Percentiles rank a stretch among this genome's conserved stretches.
Conservation (phyloP, 2,888 invertebrate species). For the Torymus auratus region DNA sequence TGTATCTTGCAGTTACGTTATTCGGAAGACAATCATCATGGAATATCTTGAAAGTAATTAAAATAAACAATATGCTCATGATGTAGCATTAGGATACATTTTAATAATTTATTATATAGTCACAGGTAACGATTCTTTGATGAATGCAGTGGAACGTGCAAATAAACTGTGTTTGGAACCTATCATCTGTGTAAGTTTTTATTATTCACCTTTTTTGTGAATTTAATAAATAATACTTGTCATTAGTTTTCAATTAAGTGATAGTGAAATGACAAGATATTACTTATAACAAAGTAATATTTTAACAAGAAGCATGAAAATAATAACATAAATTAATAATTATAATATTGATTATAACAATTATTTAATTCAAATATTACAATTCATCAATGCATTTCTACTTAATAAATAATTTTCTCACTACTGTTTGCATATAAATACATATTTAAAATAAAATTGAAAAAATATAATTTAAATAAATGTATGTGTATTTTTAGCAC, state of each 20-base stretch:
- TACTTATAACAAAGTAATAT: no score
- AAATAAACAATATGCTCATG: not conserved
- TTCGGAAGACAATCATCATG: not conserved
- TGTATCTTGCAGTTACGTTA: no score
- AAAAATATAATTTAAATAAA: not conserved
- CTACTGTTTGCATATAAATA: no score
- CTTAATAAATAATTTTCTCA: no score
- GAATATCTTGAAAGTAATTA: slow-evolving; percentile 41
- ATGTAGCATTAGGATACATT: not conserved
- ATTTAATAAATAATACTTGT: no score
- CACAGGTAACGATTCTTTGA: not conserved
- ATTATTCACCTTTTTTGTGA: no score
- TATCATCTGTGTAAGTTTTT: slow-evolving; percentile 38
- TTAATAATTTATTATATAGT: slow-evolving; percentile 11
- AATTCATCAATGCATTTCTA: no score
- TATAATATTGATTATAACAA: not conserved
- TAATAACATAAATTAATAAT: not conserved
- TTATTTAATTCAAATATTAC: no score
- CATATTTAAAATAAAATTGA: no score
- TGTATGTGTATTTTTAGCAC: slow-evolving; percentile 31
- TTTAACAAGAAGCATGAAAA: no score
- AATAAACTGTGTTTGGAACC: slow-evolving; percentile 43
- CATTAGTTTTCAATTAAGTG: no score
- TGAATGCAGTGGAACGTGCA: slow-evolving; percentile 26
- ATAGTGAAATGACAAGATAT: no score